These are phyloP conservation scores for Lamprologus tigripictilis DNA, from an alignment of 2,113 vertebrate genomes.

Conservation along the genomic window DNA sequence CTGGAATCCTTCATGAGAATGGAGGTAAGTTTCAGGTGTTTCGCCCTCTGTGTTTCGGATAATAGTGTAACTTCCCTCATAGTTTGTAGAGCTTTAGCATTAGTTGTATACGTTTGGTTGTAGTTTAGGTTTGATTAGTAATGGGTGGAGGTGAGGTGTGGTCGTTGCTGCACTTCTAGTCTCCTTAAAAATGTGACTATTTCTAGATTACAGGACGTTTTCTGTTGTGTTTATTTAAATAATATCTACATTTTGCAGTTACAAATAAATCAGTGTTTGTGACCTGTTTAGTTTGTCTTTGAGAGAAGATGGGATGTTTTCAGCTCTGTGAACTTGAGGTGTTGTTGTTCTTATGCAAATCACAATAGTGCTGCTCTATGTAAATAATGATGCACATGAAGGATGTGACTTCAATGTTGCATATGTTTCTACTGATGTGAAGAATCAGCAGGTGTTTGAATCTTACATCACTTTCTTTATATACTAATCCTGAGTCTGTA, in stretches of 20 bases:
- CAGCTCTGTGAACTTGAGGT: neutral
- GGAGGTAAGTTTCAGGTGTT: slow-evolving; percentile 56
- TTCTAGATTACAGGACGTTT: neutral
- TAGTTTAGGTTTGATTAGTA: neutral
- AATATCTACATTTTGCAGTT: neutral
- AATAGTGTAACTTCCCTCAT: neutral
- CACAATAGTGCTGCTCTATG: neutral
- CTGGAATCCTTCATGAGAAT: slow-evolving; percentile 48
- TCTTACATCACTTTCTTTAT: neutral
- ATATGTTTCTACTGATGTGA: neutral
- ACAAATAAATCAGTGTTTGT: neutral
- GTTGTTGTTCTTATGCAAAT: neutral
- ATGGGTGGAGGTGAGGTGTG: neutral
- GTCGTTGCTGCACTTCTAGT: neutral
- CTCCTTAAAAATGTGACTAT: neutral
- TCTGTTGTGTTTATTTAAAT: neutral
- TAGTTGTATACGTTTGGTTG: neutral
- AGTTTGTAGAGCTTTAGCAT: neutral
- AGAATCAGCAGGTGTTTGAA: neutral
- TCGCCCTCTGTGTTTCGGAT: neutral
- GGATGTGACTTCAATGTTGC: neutral
- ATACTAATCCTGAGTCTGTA: neutral
- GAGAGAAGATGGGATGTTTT: neutral
- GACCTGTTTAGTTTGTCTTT: neutral
- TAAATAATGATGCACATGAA: neutral